Evolutionary conservation across 2,797 vertebrate species (phyloP).

Genomic region (Enteromius afrohamiltoni): DNA sequence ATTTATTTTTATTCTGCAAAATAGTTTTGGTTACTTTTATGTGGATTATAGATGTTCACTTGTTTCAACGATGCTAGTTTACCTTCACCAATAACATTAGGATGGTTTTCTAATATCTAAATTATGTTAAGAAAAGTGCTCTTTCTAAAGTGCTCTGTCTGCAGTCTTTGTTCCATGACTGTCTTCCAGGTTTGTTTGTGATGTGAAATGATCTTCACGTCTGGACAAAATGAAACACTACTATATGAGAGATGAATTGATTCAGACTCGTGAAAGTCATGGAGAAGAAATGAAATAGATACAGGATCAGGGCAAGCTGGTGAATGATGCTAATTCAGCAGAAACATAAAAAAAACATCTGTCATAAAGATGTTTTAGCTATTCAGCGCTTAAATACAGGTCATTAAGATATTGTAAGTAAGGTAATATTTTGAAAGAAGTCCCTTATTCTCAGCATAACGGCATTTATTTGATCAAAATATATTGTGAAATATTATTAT

Average conservation of each 20-base stretch:
- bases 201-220: conserved; percentile 51
- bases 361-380: neutral
- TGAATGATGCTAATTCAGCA: neutral
- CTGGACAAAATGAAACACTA: conserved; percentile 13
- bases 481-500: neutral
- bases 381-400: neutral
- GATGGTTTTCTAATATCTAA: neutral
- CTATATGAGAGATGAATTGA: conserved; percentile 4
- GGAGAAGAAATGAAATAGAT: neutral
- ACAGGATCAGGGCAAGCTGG: neutral
- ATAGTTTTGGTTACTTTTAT: neutral
- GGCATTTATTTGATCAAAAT: neutral
- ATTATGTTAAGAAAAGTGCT: neutral
- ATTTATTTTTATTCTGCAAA: neutral
- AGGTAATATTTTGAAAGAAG: neutral
- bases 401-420: neutral
- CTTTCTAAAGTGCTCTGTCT: neutral
- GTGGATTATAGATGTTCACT: neutral
- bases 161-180: conserved; percentile 17
- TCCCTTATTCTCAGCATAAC: neutral
- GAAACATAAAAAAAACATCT: neutral
- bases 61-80: neutral
- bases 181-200: neutral
- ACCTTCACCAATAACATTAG: neutral
- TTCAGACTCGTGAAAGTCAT: conserved; percentile 37